Conservation (phyloP, 2,797 vertebrate species). For the Lates japonicus region DNA sequence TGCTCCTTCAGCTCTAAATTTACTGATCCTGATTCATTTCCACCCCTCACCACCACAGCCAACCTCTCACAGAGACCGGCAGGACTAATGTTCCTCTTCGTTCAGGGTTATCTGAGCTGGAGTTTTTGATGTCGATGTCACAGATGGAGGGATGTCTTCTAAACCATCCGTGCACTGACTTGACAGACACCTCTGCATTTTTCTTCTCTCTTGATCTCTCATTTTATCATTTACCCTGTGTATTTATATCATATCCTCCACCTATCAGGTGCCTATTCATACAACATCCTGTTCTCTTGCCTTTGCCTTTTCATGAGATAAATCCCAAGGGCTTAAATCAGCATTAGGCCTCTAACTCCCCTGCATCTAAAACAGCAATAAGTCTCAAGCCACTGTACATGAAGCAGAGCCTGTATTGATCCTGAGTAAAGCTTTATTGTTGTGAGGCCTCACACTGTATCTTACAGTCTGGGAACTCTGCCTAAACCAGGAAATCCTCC, state of each 20-base stretch:
- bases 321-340: slow-evolving; percentile 55
- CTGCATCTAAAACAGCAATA: slow-evolving; percentile 52
- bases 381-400: slow-evolving; percentile 41
- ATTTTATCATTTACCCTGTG: neutral
- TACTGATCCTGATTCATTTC: slow-evolving; percentile 23
- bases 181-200: neutral
- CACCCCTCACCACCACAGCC: neutral
- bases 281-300: slow-evolving; percentile 17
- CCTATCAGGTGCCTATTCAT: slow-evolving; percentile 10
- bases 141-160: neutral
- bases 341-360: slow-evolving; percentile 43
- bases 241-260: neutral
- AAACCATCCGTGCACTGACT: slow-evolving; percentile 1
- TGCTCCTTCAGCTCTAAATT: slow-evolving; percentile 19
- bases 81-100: slow-evolving; percentile 28
- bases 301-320: slow-evolving; percentile 29
- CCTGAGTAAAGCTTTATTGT: slow-evolving; percentile 48
- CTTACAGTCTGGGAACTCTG: slow-evolving; percentile 42
- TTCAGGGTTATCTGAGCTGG: slow-evolving; percentile 2
- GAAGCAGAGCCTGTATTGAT: slow-evolving; percentile 64
- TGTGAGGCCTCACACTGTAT: slow-evolving; percentile 29
- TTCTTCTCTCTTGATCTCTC: neutral
- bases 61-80: slow-evolving; percentile 31
- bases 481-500: slow-evolving; percentile 54
- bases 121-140: slow-evolving; percentile 17